Conservation (phyloP, 1,140 invertebrate genomes). For the Drosophila busckii region DNA sequence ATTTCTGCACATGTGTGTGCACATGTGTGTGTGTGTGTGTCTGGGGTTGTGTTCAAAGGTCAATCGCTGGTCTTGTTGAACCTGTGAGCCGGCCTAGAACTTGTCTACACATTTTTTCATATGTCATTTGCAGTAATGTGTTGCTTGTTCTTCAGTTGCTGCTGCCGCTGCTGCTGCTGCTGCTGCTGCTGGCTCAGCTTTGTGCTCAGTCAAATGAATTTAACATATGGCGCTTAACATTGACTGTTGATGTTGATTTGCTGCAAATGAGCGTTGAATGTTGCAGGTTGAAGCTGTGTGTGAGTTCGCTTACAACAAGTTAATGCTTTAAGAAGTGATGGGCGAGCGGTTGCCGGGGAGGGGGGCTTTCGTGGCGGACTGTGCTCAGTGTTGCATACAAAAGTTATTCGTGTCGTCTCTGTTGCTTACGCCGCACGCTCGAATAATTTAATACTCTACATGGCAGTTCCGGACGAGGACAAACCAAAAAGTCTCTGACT, state of each 20-base stretch:
- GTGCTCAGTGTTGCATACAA: slow-evolving; percentile 69
- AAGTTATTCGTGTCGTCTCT: slow-evolving; percentile 55
- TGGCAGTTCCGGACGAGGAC: slow-evolving; percentile 12
- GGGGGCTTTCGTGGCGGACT: slow-evolving; percentile 1
- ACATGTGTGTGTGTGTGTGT: no score
- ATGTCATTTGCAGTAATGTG: slow-evolving; percentile 35
- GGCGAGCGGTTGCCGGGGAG: background rate
- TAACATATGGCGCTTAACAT: slow-evolving; percentile 58
- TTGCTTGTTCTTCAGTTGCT: background rate
- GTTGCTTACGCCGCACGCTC: slow-evolving; percentile 52
- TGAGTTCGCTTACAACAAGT: slow-evolving; percentile 16
- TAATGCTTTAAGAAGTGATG: slow-evolving; percentile 2
- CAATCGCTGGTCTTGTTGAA: slow-evolving; percentile 14
- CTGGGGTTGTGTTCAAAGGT: slow-evolving; percentile 25
- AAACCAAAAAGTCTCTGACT: no score
- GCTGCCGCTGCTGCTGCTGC: slow-evolving; percentile 1
- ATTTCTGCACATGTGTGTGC: no score
- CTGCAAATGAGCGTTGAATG: slow-evolving; percentile 50
- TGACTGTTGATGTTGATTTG: slow-evolving; percentile 55
- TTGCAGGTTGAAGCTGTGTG: slow-evolving; percentile 27
- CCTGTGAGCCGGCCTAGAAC: slow-evolving; percentile 7
- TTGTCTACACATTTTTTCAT: slow-evolving; percentile 32
- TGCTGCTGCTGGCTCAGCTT: slow-evolving; percentile 12
- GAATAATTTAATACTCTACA: slow-evolving; percentile 68
- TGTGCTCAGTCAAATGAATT: slow-evolving; percentile 61